These are phyloP conservation scores for Pocillopora meandrina DNA, from an alignment of 92 coral and sea anemone genomes.

Conservation along the genomic window DNA sequence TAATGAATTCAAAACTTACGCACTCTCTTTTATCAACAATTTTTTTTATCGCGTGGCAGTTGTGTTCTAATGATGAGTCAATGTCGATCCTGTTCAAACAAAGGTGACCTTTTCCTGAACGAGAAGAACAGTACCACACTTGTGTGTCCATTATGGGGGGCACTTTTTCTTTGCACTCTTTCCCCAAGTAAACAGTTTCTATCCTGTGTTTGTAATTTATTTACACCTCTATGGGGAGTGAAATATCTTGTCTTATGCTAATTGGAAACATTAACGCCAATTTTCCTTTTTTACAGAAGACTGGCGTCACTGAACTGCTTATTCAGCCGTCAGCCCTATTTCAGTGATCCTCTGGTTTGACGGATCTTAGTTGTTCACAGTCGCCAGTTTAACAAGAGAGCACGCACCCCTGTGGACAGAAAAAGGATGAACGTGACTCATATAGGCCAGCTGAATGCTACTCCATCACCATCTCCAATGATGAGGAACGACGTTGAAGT, in stretches of 20 bases:
- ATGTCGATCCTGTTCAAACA: conserved; percentile 4
- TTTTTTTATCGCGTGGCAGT: neutral
- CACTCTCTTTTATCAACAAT: neutral
- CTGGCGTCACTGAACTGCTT: neutral
- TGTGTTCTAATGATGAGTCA: neutral
- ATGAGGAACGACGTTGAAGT: conserved; percentile 38
- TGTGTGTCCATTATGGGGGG: neutral
- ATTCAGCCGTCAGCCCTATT: neutral
- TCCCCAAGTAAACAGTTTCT: neutral
- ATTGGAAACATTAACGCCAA: conserved; percentile 27
- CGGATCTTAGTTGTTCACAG: no score
- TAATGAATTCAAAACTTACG: no score
- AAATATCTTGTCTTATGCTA: conserved; percentile 16
- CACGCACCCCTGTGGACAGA: neutral
- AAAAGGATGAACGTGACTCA: conserved; percentile 23
- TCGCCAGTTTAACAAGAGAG: neutral
- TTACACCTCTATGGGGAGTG: neutral
- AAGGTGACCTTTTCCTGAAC: neutral
- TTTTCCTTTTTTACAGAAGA: neutral
- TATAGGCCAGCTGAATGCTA: neutral
- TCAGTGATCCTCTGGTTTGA: conserved; percentile 1
- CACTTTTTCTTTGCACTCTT: neutral
- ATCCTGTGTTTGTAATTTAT: neutral
- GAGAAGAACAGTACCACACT: neutral
- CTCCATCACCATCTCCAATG: neutral